Base-by-base conservation (phyloP, 2,888 invertebrate species). In the Leptopterna dolabrata region DNA sequence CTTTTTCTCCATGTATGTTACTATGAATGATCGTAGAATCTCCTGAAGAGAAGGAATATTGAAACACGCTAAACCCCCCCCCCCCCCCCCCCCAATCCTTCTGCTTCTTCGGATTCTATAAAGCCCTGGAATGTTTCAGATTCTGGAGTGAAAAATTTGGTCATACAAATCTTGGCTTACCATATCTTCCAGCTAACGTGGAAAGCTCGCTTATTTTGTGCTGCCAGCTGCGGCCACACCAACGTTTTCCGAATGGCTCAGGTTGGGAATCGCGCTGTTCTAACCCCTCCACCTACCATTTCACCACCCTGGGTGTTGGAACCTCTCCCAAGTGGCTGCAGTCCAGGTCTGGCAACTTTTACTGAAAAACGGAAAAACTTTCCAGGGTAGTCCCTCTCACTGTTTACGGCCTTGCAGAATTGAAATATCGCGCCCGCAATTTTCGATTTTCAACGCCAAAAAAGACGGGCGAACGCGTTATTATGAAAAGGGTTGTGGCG, bases 391-490 rank as follows among this genome's bases (percentile, higher is more conserved):
- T 63, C 24, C 83, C 24, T 83, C 63, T 63, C n/a, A 70, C 30
- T 83, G 45, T 83, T 83, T 83, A 83, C 83, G 83, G 63, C 47
- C n/a, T 47, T 43, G 63, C 81, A 30, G 83, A 70, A 83, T 83
- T 83, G 63, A 83, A 70, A 83, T 83, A 83, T 63, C 63, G 70
- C 83, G 30, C 51, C 47, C 71, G 83, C 83, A 83, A 83, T 83
- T 83, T 83, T 83, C 45, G 83, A 73, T 14, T 73, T 73, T 73
- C 41, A 63, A 63, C 63, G 63, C 63, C 63, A 63, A 63, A 76
- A 73, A 41, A 36, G 43, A 76, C 43, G 19, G 36, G 36, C 1
- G 36, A 41, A 19, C 43, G 76, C 43, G 76, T 76, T 76, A n/a
- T 55, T 24, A 36, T 36, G 36, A 76, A 36, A 76, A 76, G 43